These are phyloP conservation scores for Conus betulinus DNA, from an alignment of 1,140 invertebrate genomes.

Conservation along the genomic window DNA sequence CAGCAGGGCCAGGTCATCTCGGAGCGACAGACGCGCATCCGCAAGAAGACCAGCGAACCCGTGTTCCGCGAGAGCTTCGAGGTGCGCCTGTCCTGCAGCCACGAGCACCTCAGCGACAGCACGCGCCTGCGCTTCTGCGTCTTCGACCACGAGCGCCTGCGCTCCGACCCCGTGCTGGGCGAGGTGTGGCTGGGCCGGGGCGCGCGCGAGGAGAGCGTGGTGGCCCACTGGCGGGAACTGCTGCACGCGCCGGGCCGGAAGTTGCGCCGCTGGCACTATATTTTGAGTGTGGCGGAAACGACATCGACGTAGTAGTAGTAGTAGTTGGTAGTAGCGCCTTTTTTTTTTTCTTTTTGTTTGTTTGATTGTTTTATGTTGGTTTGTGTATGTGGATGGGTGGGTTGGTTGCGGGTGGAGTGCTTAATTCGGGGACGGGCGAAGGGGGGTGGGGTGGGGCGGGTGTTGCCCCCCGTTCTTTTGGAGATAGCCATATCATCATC, in stretches of 20 bases:
- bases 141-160: conserved; percentile 68
- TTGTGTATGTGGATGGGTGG: too few species aligned
- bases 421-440: too few species aligned
- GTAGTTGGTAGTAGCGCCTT: neutral
- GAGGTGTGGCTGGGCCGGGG: conserved; percentile 62
- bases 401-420: too few species aligned
- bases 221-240: conserved; percentile 55
- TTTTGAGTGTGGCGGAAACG: conserved; percentile 42
- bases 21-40: conserved; percentile 56
- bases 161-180: conserved; percentile 67
- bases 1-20: conserved; percentile 50
- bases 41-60: conserved; percentile 66
- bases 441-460: too few species aligned
- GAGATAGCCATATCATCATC: too few species aligned
- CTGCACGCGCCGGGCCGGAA: conserved; percentile 55
- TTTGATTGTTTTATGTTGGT: neutral
- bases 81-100: conserved; percentile 58
- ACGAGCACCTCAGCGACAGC: conserved; percentile 53
- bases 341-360: neutral
- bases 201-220: conserved; percentile 55
- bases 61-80: conserved; percentile 67
- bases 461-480: too few species aligned
- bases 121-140: conserved; percentile 62
- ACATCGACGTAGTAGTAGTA: neutral
- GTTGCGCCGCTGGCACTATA: conserved; percentile 49